These are phyloP conservation scores for Trichonephila inaurata DNA, from an alignment of 1,140 invertebrate species.

Conservation along the genomic window DNA sequence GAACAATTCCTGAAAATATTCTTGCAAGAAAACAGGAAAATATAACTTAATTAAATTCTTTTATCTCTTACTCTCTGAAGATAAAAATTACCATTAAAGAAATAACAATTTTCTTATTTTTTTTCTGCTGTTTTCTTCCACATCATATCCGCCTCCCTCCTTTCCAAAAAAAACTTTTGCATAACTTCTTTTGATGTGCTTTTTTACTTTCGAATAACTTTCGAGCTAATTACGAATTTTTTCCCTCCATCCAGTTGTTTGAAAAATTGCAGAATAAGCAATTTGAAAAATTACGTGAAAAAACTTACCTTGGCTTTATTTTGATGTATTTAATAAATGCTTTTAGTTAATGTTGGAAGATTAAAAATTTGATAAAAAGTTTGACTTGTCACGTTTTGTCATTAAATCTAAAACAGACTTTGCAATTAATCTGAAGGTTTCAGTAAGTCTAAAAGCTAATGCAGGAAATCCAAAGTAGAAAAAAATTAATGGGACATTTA, in stretches of 20 bases:
- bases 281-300: background rate
- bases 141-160: background rate
- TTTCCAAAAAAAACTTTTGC: background rate
- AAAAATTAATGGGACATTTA: background rate
- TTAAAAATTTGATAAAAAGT: background rate
- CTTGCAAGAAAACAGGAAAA: background rate
- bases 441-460: background rate
- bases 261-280: background rate
- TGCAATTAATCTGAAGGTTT: background rate
- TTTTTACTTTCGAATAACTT: background rate
- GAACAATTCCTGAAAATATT: no score
- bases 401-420: background rate
- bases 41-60: slow-evolving; percentile 17
- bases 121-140: background rate
- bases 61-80: background rate
- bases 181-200: background rate
- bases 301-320: background rate
- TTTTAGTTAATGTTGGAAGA: background rate
- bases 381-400: background rate
- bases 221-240: background rate
- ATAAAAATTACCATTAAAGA: slow-evolving; percentile 22
- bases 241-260: background rate
- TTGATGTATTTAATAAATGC: background rate
- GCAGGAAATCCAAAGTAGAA: background rate
- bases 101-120: background rate